Percentiles rank a stretch among this genome's conserved stretches.
These are phyloP conservation scores for Leucoraja ocellata DNA, from an alignment of 2,797 vertebrate species.

Conservation along the genomic window DNA sequence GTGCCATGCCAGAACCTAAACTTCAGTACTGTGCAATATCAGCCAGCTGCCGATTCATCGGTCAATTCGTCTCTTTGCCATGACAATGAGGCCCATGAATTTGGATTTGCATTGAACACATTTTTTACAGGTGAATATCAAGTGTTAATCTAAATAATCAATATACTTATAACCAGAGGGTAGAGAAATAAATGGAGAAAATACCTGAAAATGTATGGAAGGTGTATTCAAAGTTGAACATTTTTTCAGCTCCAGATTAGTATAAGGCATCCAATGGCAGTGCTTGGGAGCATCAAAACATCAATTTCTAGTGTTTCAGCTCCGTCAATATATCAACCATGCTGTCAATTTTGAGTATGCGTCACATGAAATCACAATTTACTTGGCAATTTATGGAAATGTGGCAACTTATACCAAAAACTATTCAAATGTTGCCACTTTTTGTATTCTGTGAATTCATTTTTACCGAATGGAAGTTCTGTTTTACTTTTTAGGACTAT, in stretches of 20 bases:
- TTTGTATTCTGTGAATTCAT: not conserved
- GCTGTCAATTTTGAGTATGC: not conserved
- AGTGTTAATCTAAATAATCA: not conserved
- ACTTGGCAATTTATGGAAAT: not conserved
- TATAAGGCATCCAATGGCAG: not conserved
- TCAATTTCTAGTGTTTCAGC: not conserved
- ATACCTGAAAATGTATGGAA: not conserved
- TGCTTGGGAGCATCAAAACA: not conserved
- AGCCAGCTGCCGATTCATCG: not conserved
- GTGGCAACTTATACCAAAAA: not conserved
- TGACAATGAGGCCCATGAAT: not conserved
- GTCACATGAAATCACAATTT: not conserved
- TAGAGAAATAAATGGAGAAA: not conserved
- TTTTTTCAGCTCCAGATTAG: not conserved
- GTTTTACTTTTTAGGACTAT: not conserved
- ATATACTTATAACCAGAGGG: not conserved
- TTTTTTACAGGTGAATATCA: not conserved
- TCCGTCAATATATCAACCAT: not conserved
- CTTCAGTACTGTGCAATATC: too few species aligned
- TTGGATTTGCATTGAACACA: too few species aligned
- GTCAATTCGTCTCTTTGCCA: not conserved
- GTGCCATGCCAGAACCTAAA: too few species aligned
- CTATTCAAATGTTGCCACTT: not conserved
- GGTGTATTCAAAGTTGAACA: not conserved
- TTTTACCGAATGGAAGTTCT: not conserved